phyloP scores from a whole-genome alignment of 2,113 vertebrate genomes.

The Naja naja region DNA sequence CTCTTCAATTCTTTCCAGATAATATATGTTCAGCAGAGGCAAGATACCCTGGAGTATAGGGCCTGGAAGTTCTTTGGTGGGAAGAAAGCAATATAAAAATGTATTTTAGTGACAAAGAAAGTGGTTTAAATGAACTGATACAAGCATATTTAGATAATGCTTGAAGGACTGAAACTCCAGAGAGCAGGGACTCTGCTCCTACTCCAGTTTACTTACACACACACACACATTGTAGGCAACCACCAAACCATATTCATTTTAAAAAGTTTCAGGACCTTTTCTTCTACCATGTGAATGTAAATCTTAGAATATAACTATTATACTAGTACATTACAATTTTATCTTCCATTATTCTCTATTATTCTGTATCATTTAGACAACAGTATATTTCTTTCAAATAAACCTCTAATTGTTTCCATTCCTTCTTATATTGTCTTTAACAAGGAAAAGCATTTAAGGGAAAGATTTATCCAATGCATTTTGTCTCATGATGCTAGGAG shows the following conservation, averaged over 20 bases:
- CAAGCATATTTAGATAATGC: not conserved
- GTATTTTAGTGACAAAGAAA: not conserved
- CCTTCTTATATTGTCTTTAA: not conserved
- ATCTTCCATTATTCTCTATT: not conserved
- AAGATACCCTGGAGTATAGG: constrained; percentile 80
- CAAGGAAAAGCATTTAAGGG: not conserved
- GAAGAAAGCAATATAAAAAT: constrained; percentile 38
- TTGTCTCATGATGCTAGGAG: not conserved
- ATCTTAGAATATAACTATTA: not conserved
- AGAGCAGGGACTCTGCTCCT: not conserved
- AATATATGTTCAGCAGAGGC: constrained; percentile 80
- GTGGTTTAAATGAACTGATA: not conserved
- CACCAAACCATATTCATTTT: not conserved
- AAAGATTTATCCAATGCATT: not conserved
- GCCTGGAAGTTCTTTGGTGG: constrained; percentile 75
- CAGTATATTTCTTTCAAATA: not conserved
- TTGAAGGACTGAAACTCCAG: not conserved
- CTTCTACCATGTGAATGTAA: not conserved
- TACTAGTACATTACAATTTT: not conserved
- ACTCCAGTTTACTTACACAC: not conserved
- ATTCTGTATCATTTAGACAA: not conserved
- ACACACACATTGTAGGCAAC: not conserved
- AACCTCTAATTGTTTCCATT: not conserved
- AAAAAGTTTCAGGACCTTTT: not conserved
- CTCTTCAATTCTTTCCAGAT: constrained; percentile 80